Conservation (phyloP, 2,888 invertebrate genomes). For the Spialia ferax region DNA sequence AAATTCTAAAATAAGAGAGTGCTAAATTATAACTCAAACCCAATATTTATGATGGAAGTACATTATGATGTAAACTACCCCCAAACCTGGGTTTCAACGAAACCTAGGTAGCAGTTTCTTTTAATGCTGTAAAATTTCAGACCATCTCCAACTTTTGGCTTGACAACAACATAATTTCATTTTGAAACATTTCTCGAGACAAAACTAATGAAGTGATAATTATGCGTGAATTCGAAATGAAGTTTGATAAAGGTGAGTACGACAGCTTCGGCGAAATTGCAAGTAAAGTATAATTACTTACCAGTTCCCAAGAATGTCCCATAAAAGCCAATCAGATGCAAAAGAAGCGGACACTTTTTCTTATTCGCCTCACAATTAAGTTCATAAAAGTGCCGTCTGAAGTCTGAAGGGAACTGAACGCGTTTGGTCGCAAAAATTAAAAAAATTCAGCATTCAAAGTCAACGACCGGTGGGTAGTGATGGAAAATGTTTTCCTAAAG, state of each 20-base stretch:
- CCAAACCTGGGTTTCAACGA: no score
- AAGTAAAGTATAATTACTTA: conserved; percentile 23
- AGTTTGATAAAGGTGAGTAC: conserved; percentile 18
- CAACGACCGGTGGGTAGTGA: conserved; percentile 68
- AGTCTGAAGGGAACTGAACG: conserved; percentile 15
- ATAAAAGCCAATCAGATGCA: conserved; percentile 15
- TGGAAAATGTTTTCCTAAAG: conserved; percentile 53
- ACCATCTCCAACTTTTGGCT: background rate
- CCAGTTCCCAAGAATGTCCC: conserved; percentile 24
- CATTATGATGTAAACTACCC: no score
- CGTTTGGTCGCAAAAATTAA: conserved; percentile 46
- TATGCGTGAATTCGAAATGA: conserved; percentile 13
- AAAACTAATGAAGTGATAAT: conserved; percentile 5
- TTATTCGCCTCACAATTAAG: conserved; percentile 26
- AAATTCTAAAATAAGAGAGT: no score
- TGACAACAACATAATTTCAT: background rate
- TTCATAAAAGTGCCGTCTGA: conserved; percentile 23
- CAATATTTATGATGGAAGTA: no score
- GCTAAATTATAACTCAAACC: no score
- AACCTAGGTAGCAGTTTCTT: no score
- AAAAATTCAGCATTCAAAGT: conserved; percentile 56
- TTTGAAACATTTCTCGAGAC: background rate
- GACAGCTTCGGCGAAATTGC: conserved; percentile 24
- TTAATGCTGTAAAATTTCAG: no score
- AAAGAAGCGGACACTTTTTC: conserved; percentile 19